Percentiles rank a stretch among this genome's conserved stretches.
These are phyloP conservation scores for Cotesia congregata DNA, from an alignment of 2,888 invertebrate species.

Conservation along the genomic window DNA sequence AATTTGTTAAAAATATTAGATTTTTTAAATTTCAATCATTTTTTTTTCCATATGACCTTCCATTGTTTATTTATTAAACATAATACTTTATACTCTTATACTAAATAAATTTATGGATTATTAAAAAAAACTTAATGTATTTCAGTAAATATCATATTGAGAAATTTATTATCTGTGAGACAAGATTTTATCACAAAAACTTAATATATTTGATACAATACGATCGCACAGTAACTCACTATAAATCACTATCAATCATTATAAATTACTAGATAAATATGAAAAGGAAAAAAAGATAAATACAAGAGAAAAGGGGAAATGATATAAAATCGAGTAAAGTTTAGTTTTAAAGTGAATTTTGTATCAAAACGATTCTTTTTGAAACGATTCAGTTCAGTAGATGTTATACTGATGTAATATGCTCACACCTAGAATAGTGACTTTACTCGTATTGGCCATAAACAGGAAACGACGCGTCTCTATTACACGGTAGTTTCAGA, in stretches of 20 bases:
- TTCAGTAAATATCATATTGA: no score
- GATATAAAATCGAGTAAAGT: not conserved
- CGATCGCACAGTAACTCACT: no score
- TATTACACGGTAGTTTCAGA: slow-evolving; percentile 44
- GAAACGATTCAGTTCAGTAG: slow-evolving; percentile 46
- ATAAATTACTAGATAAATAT: slow-evolving; percentile 30
- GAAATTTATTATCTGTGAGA: no score
- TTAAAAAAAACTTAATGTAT: no score
- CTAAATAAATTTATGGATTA: no score
- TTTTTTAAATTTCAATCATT: no score
- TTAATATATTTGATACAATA: no score
- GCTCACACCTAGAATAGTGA: not conserved
- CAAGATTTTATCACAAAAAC: no score
- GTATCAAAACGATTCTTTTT: slow-evolving; percentile 47
- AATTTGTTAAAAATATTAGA: slow-evolving; percentile 14
- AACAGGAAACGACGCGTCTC: slow-evolving; percentile 41
- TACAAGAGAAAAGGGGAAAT: not conserved
- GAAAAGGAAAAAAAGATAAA: not conserved
- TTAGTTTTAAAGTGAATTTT: slow-evolving; percentile 28
- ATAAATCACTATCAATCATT: no score
- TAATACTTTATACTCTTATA: no score
- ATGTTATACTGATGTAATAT: slow-evolving; percentile 27
- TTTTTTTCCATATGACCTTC: no score
- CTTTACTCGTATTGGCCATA: not conserved
- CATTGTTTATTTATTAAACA: no score